Evolutionary conservation across 2,888 invertebrate species (phyloP).

Genomic region (Caenorhabditis sp.): DNA sequence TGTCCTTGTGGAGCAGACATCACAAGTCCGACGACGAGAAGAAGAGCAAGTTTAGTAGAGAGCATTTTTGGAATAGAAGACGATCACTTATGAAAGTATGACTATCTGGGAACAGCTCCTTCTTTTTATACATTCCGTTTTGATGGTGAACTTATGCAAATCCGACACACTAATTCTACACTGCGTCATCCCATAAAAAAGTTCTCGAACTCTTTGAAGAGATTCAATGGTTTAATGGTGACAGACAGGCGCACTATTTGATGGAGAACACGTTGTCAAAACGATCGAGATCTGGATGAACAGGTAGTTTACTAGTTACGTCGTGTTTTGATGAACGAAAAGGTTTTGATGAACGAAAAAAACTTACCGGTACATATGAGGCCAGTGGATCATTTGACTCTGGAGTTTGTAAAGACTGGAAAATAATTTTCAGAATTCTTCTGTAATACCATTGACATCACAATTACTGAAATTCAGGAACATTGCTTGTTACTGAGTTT

Average conservation of each 20-base stretch:
- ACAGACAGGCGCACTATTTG: slow-evolving; percentile 2
- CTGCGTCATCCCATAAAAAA: neutral
- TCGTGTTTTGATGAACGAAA: too few relatives aligned
- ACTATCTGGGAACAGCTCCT: neutral
- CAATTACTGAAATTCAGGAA: too few relatives aligned
- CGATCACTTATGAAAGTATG: slow-evolving; percentile 19
- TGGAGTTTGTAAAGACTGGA: too few relatives aligned
- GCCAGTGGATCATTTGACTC: too few relatives aligned
- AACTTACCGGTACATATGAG: too few relatives aligned
- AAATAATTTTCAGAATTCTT: too few relatives aligned
- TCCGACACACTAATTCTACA: neutral
- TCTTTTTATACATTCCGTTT: slow-evolving; percentile 21
- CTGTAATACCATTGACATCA: too few relatives aligned
- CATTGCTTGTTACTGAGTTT: too few relatives aligned
- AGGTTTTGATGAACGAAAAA: too few relatives aligned
- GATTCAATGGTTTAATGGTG: slow-evolving; percentile 27
- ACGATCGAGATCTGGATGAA: slow-evolving; percentile 10
- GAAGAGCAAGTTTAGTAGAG: slow-evolving; percentile 43
- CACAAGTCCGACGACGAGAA: slow-evolving; percentile 35
- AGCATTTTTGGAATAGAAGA: slow-evolving; percentile 26
- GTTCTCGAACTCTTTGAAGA: slow-evolving; percentile 42
- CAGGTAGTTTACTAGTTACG: neutral
- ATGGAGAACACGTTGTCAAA: neutral
- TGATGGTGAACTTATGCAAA: slow-evolving; percentile 49
- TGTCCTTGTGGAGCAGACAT: slow-evolving; percentile 30